Conservation (phyloP, 2,797 vertebrate genomes). For the Cichlasoma orientale region DNA sequence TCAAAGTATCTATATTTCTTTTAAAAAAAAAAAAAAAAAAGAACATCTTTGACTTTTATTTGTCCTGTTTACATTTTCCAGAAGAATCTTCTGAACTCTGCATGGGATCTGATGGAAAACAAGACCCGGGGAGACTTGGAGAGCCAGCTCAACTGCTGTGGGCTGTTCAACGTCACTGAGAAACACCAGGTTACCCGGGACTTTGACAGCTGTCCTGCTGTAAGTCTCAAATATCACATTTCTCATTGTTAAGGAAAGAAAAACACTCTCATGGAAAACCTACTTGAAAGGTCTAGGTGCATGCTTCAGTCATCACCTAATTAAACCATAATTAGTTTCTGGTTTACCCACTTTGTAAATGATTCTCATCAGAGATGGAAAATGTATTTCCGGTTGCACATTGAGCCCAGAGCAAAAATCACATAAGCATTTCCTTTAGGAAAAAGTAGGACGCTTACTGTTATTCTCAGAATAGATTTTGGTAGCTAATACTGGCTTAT, state of each 20-base stretch:
- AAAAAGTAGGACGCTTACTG: slow-evolving; percentile 22
- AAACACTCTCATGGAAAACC: background rate
- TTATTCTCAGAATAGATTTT: slow-evolving; percentile 36
- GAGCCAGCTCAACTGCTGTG: slow-evolving; percentile 87
- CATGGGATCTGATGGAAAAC: slow-evolving; percentile 83
- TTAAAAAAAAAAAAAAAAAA: background rate
- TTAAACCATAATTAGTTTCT: background rate
- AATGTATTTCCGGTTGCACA: background rate
- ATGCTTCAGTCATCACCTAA: background rate
- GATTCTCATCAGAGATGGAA: background rate
- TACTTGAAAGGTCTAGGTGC: background rate
- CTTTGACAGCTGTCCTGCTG: slow-evolving; percentile 74
- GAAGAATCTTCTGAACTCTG: slow-evolving; percentile 83
- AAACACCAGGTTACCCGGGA: slow-evolving; percentile 66
- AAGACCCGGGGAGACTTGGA: slow-evolving; percentile 82
- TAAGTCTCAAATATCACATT: slow-evolving; percentile 63
- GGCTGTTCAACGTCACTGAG: slow-evolving; percentile 82
- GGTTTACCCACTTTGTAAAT: background rate
- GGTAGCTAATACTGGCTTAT: slow-evolving; percentile 5
- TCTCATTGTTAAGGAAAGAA: background rate
- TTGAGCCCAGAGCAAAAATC: background rate
- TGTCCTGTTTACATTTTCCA: slow-evolving; percentile 49
- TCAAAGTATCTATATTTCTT: background rate
- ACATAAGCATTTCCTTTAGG: slow-evolving; percentile 8
- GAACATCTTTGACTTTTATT: background rate